Conservation (phyloP, 2,888 invertebrate species). For the Brachycybe producta region DNA sequence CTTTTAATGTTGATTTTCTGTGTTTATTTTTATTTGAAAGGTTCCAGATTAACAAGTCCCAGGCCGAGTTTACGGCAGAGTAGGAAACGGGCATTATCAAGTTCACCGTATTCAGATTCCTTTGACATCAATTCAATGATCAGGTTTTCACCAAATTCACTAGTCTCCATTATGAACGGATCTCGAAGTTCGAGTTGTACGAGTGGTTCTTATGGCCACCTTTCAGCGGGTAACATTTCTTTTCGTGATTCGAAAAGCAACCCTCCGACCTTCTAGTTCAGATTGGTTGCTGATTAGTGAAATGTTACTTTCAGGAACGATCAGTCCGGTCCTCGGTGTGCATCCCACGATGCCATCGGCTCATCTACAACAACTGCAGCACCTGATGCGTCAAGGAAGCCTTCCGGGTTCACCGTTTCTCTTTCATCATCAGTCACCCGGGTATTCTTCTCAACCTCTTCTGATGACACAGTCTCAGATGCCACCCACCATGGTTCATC, state of each 20-base stretch:
- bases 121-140: slow-evolving; percentile 93
- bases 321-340: slow-evolving; percentile 65
- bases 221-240: slow-evolving; percentile 71
- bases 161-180: slow-evolving; percentile 66
- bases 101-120: slow-evolving; percentile 82
- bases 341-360: slow-evolving; percentile 33
- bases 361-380: slow-evolving; percentile 60
- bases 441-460: slow-evolving; percentile 24
- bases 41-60: slow-evolving; percentile 57
- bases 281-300: not conserved
- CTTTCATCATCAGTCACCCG: slow-evolving; percentile 23
- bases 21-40: slow-evolving; percentile 28
- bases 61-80: slow-evolving; percentile 49
- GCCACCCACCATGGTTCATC: slow-evolving; percentile 6
- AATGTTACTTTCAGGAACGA: slow-evolving; percentile 43
- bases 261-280: not conserved
- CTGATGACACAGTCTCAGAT: slow-evolving; percentile 21
- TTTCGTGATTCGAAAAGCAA: too few relatives aligned
- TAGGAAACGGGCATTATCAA: slow-evolving; percentile 83
- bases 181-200: slow-evolving; percentile 72
- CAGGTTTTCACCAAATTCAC: slow-evolving; percentile 82
- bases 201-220: slow-evolving; percentile 91
- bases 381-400: slow-evolving; percentile 50
- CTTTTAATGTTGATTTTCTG: too few relatives aligned
- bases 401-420: slow-evolving; percentile 21